phyloP scores from a whole-genome alignment of 2,888 invertebrate genomes.

The Trimorus sp. region DNA sequence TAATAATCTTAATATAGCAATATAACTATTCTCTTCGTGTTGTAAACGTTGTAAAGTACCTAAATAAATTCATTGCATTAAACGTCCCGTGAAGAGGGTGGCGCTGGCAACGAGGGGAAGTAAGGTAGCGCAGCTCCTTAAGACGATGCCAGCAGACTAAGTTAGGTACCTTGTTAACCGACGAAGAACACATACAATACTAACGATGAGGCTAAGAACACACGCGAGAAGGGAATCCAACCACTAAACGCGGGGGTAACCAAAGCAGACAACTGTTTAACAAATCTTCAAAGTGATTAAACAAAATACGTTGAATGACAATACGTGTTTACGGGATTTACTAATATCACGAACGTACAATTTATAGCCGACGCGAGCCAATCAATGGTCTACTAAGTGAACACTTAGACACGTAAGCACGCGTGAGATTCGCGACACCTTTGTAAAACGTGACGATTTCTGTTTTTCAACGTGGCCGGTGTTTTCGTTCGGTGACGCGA shows the following conservation, averaged over 20 bases:
- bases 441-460: constrained; percentile 6
- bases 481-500: too few relatives aligned
- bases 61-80: constrained; percentile 61
- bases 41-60: constrained; percentile 76
- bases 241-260: constrained; percentile 13
- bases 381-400: constrained; percentile 56
- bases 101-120: constrained; percentile 21
- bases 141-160: constrained; percentile 61
- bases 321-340: constrained; percentile 75
- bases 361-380: constrained; percentile 60
- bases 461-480: too few relatives aligned
- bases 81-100: constrained; percentile 41
- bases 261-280: constrained; percentile 67
- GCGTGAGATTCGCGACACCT: constrained; percentile 59
- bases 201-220: background rate
- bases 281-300: constrained; percentile 54
- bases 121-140: constrained; percentile 50
- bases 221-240: constrained; percentile 24
- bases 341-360: constrained; percentile 67
- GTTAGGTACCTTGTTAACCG: constrained; percentile 74
- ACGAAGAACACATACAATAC: constrained; percentile 48
- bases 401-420: constrained; percentile 60
- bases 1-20: constrained; percentile 72
- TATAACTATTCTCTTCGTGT: constrained; percentile 79
- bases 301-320: constrained; percentile 77